These are phyloP conservation scores for Anser brachyrhynchus DNA, from an alignment of 2,113 vertebrate genomes.

Conservation along the genomic window DNA sequence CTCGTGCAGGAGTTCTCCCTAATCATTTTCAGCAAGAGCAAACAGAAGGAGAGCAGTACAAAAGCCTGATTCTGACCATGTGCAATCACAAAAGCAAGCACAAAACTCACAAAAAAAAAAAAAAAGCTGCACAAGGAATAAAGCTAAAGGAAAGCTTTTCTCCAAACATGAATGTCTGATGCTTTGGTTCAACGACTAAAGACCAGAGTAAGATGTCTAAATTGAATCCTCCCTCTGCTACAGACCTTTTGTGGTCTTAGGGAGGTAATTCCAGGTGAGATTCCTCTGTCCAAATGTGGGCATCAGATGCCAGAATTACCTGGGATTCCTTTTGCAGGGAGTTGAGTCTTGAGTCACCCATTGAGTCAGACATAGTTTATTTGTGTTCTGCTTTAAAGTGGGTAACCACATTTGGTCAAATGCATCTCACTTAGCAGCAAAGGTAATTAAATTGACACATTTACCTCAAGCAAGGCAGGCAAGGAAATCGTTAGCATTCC, in stretches of 20 bases:
- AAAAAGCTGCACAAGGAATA: neutral
- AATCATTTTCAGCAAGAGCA: neutral
- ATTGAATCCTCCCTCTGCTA: neutral
- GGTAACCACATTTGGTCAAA: neutral
- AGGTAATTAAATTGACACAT: neutral
- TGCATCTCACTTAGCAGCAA: neutral
- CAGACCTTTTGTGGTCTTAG: neutral
- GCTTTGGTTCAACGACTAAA: neutral
- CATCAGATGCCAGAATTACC: neutral
- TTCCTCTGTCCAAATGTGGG: neutral
- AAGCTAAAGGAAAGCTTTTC: neutral
- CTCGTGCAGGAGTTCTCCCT: neutral
- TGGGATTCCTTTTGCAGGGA: neutral
- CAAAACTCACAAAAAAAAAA: neutral
- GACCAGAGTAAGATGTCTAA: neutral
- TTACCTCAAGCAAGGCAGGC: neutral
- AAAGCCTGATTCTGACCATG: neutral
- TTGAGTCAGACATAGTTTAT: neutral
- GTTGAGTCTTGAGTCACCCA: neutral
- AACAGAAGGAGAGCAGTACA: neutral
- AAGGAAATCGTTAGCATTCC: neutral
- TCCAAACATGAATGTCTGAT: accelerated
- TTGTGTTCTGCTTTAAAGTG: neutral
- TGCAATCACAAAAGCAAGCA: neutral
- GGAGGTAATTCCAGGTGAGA: neutral